Evolutionary conservation across 1,140 invertebrate genomes (phyloP), one percentile per base, ranked within the genome.

Genomic region (Nixonia krombeini): DNA sequence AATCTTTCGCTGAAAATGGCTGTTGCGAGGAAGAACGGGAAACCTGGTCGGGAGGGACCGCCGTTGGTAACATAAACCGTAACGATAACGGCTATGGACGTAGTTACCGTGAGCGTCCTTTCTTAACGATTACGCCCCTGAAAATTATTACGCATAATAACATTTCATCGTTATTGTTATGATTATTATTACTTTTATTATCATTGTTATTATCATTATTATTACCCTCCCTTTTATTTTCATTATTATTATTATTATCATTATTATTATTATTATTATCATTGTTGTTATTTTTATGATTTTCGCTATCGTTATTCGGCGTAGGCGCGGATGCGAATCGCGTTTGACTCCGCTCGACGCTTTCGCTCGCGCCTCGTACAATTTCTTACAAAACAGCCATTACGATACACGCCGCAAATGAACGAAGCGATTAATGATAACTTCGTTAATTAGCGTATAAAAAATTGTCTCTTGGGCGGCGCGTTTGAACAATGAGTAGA

Each of bases 81-180:
- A 83, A 85, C 83, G 84, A 82, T 85, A 85, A 85, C 82, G 84
- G 82, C 84, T 85, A 85, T 85, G 78, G 80, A 81, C 74, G 81
- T 75, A 82, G 83, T 85, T 84, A 83, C 78, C 75, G 73, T 70
- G 75, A 72, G 72, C 78, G 77, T 84, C 81, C 81, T 82, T 84
- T 82, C 84, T 84, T 84, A 84, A 85, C 83, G 84, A 85, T 85
- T 85, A 84, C 84, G 81, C 75, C 73, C 75, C 78, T 78, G 79
- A 82, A 84, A 84, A 85, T 85, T 85, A 85, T 84, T 85, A 77
- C 76, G 75, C 74, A 75, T 78, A 84, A 82, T 85, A 85, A 83
- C 81, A 79, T 80, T 83, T 79, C 76, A 75, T 78, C 73, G 76
- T 83, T 83, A 81, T 84, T 82, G 78, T 75, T 78, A 76, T 74